Conservation (phyloP, 2,113 vertebrate genomes). For the Spheniscus mendiculus region DNA sequence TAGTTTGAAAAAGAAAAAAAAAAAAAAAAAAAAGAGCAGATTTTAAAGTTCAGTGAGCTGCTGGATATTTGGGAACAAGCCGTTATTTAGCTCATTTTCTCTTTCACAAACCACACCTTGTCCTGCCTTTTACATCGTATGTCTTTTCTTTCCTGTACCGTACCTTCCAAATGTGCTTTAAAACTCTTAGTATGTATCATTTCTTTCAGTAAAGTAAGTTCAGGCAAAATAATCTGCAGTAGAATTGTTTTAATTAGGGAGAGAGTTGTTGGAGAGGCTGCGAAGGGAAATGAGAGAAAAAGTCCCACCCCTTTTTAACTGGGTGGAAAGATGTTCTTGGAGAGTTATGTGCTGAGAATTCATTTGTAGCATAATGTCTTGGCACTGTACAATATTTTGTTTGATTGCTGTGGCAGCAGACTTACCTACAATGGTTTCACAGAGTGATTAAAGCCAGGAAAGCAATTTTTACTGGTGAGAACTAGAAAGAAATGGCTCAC, state of each 20-base stretch:
- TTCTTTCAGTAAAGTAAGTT: neutral
- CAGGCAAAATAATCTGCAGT: neutral
- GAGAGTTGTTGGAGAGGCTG: neutral
- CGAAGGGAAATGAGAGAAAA: neutral
- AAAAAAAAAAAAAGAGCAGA: neutral
- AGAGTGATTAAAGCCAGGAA: neutral
- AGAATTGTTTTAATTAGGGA: neutral
- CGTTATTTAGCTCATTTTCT: neutral
- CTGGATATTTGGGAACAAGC: neutral
- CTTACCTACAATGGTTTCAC: neutral
- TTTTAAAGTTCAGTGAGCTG: neutral
- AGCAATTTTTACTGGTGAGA: neutral
- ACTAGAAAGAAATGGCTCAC: neutral
- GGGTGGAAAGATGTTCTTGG: neutral
- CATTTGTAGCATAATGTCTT: neutral
- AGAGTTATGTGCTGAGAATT: neutral
- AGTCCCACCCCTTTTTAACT: neutral
- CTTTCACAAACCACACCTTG: neutral
- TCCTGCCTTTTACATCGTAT: neutral
- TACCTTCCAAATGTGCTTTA: neutral
- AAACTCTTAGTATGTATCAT: neutral
- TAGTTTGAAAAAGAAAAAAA: neutral
- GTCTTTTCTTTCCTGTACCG: neutral
- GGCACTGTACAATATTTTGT: neutral
- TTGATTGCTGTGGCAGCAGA: slow-evolving; percentile 20